Base-by-base conservation (phyloP, 2,888 invertebrate species). In the Muschampia plurimacula region DNA sequence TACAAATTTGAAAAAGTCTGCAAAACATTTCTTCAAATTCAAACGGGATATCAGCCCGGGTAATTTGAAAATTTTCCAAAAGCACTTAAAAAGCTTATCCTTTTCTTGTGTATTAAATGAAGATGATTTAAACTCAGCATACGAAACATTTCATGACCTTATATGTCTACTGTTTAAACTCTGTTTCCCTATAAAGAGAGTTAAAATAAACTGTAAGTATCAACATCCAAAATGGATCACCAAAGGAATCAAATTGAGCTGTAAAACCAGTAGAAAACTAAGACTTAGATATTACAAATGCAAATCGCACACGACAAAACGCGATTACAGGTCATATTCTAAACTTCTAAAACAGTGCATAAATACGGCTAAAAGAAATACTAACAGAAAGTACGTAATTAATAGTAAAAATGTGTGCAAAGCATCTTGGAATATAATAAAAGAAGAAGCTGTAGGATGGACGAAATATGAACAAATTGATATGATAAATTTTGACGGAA, bases 351-450 rank as follows among this genome's bases (percentile, higher is more conserved):
- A 67, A 57, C 28, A 44, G 28, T 67, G 67, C 12, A 44, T 67
- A 7, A n/a, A n/a, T 2, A 8, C 3, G 12, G 57, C 67, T 2
- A 67, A 67, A 44, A 15, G 12, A 4, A 36, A 36, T 2, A 36
- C 13, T 12, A 66, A 66, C 15, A 67, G 13, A 41, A 67, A 59
- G 44, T 67, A 28, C 28, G 28, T 67, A 22, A 57, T 5, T 5
- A 28, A 9, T 8, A 67, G 44, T 22, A 67, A 55, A 44, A 67
- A 67, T 44, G 28, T 22, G 5, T 41, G 67, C 22, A 67, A 44
- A 32, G 67, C 67, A 15, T 28, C 59, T 5, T 67, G 67, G 67
- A 46, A 12, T 5, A 8, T 67, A 13, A 67, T 67, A 44, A 67
- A 67, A 32, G 41, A 44, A 7, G 67, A 67, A 5, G n/a, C 12